Evolutionary conservation across 1,140 invertebrate genomes (phyloP).

Genomic region (Trypoxylus dichotomus): DNA sequence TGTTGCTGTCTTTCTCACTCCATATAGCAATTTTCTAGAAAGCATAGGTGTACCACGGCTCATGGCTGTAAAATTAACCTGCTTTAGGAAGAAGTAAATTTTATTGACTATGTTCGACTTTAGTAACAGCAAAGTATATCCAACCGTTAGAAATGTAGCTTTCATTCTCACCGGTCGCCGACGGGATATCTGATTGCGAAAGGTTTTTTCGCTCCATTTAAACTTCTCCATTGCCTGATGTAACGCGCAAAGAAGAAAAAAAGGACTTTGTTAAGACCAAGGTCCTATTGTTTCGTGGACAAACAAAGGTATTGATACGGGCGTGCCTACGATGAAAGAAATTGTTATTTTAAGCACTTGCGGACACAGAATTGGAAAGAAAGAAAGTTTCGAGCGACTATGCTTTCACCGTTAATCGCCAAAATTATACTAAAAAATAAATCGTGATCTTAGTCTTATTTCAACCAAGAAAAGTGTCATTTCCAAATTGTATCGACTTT

Average conservation of each 20-base stretch:
- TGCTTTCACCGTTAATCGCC: too few species aligned
- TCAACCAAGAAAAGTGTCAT: too few species aligned
- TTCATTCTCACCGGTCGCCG: not conserved
- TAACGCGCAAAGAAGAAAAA: not conserved
- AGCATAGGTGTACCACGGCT: too few species aligned
- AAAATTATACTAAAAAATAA: too few species aligned
- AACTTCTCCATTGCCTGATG: not conserved
- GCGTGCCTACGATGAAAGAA: not conserved
- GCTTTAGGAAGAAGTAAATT: too few species aligned
- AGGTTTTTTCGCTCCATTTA: not conserved
- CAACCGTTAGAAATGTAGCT: not conserved
- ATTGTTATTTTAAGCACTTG: not conserved
- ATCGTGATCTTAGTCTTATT: too few species aligned
- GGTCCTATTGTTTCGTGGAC: not conserved
- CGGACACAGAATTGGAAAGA: not conserved
- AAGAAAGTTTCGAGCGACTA: not conserved
- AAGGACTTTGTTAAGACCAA: not conserved
- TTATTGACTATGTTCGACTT: too few species aligned
- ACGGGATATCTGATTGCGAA: not conserved
- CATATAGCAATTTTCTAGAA: too few species aligned
- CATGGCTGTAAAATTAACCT: too few species aligned
- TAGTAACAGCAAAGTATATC: not conserved
- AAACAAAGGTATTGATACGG: not conserved
- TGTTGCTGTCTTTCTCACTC: too few species aligned
- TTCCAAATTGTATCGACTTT: too few species aligned